Percentiles rank a stretch among this genome's conserved stretches.
Evolutionary conservation across 2,113 vertebrate species (phyloP).

Genomic region (Equus przewalskii): DNA sequence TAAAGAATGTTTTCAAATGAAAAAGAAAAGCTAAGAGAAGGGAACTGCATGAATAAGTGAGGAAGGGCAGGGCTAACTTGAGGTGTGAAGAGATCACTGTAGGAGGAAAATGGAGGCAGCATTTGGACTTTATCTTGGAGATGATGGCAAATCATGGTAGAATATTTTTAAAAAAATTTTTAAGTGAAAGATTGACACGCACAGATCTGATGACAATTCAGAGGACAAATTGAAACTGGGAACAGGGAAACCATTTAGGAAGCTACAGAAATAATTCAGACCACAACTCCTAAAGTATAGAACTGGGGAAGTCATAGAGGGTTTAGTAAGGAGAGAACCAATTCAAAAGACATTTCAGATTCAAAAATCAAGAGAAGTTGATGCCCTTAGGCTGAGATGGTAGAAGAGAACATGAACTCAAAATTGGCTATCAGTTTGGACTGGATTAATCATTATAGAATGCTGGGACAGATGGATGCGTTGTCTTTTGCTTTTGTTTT

Average conservation of each 20-base stretch:
- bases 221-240: neutral
- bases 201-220: neutral
- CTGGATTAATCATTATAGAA: neutral
- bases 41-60: neutral
- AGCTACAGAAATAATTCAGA: neutral
- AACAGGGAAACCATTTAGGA: neutral
- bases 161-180: neutral
- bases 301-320: neutral
- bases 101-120: neutral
- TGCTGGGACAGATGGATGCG: neutral
- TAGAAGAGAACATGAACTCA: neutral
- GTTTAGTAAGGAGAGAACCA: neutral
- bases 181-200: neutral
- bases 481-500: neutral
- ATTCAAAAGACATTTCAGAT: neutral
- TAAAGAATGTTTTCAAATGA: neutral
- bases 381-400: neutral
- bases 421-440: accelerated
- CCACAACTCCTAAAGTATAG: neutral
- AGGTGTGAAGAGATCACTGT: neutral
- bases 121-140: neutral
- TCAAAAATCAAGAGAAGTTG: neutral
- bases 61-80: neutral
- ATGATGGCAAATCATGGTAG: neutral
- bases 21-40: neutral